Percentiles rank a stretch among this genome's conserved stretches.
Conservation (phyloP, 30 jellyfish, hydroid and myxozoan genomes). For the Cassiopea andromeda region DNA sequence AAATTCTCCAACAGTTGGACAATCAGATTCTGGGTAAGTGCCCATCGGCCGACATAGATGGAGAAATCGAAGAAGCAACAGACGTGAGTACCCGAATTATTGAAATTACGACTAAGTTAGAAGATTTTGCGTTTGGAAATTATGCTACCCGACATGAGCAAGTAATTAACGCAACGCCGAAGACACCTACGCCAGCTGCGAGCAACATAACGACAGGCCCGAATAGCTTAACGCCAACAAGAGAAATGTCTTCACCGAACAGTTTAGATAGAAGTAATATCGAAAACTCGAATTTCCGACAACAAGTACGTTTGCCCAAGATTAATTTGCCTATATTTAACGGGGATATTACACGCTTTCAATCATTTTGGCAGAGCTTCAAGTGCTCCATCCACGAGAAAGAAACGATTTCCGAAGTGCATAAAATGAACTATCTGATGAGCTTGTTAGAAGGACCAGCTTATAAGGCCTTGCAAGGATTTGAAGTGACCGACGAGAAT, state of each 20-base stretch:
- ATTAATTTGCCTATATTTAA: too few relatives aligned
- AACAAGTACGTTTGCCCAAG: slow-evolving; percentile 17
- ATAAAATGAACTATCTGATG: too few relatives aligned
- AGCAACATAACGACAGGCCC: background rate
- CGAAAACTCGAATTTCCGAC: slow-evolving; percentile 18
- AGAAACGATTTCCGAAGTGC: slow-evolving; percentile 45
- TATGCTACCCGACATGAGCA: background rate
- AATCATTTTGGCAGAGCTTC: too few relatives aligned
- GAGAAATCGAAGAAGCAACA: background rate
- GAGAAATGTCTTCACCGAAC: background rate
- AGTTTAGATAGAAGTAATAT: background rate
- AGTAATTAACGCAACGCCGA: too few relatives aligned
- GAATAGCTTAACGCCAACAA: background rate
- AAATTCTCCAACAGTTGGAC: too few relatives aligned
- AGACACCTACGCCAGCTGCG: too few relatives aligned
- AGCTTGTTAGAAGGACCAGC: too few relatives aligned
- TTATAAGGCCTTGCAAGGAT: too few relatives aligned
- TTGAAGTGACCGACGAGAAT: slow-evolving; percentile 55
- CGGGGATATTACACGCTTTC: slow-evolving; percentile 47
- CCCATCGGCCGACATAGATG: too few relatives aligned
- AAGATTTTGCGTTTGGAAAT: background rate
- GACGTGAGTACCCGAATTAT: background rate
- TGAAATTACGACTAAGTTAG: background rate
- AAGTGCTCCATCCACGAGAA: slow-evolving; percentile 52
- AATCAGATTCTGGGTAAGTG: too few relatives aligned